Evolutionary conservation across 2,888 invertebrate genomes (phyloP), one percentile per base, ranked within the genome.

Genomic region (Parasteatoda lunata): DNA sequence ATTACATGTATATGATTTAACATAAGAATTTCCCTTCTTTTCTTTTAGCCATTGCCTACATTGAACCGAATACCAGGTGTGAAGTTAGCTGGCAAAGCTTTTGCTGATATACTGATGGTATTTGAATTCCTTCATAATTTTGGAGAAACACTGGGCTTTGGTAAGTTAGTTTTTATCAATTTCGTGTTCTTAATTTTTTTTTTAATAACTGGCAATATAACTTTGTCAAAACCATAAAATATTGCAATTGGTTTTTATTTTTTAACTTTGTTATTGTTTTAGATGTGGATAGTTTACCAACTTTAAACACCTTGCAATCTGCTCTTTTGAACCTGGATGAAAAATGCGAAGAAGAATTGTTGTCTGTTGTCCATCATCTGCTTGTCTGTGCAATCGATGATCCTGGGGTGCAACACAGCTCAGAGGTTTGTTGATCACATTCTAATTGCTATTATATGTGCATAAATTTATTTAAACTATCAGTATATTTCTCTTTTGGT

Each of bases 81-180:
- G 81, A 94, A 95, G 91, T 93, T 99, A 77, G 94, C 96, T 0
- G 97, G 97, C 0, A 95, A 96, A 91, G 97, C 98, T 0, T 97
- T 98, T 93, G 96, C 97, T 0, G 97, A 98, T 92, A 93, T 96
- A 69, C 93, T 99, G 47, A 98, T 98, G 95, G 96, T 97, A n/a
- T 96, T 96, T 91, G 98, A 99, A 93, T 99, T 99, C 92, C 93
- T 98, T 89, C 96, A 98, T 91, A 98, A 98, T 93, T 99, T 99
- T 91, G 97, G 97, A 7, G 97, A 97, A 92, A 97, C 97, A 0
- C 93, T 99, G 2, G 98, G 97, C 80, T 97, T 98, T 91, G 96
- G 96, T 97, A 91, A 94, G 95, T 91, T 6, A 59, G 30, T 30
- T 30, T 30, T 30, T 30, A 30, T 30, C 30, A 30, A 30, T 30